Conservation (phyloP, 2,113 vertebrate species). For the Menidia beryllina region DNA sequence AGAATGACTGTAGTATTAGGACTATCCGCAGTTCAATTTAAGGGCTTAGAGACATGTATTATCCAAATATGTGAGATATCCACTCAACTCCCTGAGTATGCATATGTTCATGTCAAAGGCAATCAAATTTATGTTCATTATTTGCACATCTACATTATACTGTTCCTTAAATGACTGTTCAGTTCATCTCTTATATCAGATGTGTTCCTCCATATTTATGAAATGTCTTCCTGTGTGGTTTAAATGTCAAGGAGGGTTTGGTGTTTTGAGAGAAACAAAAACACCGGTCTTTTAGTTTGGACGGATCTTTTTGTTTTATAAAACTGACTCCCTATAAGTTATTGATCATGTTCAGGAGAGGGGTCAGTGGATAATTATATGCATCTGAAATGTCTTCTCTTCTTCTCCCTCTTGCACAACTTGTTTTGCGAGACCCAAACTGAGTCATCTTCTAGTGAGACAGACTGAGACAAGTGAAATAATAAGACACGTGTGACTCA, state of each 20-base stretch:
- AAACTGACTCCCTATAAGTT: neutral
- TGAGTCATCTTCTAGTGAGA: slow-evolving; percentile 46
- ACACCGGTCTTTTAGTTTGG: neutral
- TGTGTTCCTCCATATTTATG: neutral
- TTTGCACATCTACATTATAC: too few species aligned
- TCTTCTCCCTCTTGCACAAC: slow-evolving; percentile 5
- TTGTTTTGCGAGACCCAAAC: slow-evolving; percentile 7
- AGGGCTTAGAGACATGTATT: slow-evolving; percentile 7
- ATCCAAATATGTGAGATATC: slow-evolving; percentile 7
- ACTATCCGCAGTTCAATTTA: slow-evolving; percentile 33
- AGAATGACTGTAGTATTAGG: slow-evolving; percentile 38
- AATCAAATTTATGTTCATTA: neutral
- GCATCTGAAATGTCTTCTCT: slow-evolving; percentile 15
- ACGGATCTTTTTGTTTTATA: neutral
- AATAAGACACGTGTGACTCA: slow-evolving; percentile 37
- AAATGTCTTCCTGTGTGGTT: too few species aligned
- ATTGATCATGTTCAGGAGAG: neutral
- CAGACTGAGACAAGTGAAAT: slow-evolving; percentile 33
- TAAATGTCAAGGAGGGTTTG: neutral
- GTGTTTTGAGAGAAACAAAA: neutral
- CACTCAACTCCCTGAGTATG: neutral
- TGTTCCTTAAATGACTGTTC: neutral
- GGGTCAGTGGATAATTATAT: slow-evolving; percentile 24
- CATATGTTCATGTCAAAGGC: neutral
- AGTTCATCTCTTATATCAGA: neutral